phyloP scores from a whole-genome alignment of 2,797 vertebrate species.

The Aphelocoma californica region DNA sequence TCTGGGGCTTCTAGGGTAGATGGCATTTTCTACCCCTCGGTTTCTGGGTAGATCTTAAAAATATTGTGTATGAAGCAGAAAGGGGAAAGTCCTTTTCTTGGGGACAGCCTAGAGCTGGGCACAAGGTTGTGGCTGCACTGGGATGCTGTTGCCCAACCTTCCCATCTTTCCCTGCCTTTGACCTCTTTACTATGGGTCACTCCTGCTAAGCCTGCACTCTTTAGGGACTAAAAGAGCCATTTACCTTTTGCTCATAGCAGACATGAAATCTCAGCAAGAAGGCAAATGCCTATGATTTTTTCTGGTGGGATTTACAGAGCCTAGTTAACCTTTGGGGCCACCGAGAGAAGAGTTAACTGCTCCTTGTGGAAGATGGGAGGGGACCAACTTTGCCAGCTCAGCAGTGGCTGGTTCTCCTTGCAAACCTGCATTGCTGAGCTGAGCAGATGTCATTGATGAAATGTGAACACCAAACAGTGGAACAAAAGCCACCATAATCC shows the following conservation, averaged over 20 bases:
- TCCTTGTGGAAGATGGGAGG: not conserved
- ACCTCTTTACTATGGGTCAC: not conserved
- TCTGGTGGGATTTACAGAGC: not conserved
- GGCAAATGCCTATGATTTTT: not conserved
- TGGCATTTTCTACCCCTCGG: not conserved
- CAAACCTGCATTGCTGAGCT: slow-evolving; percentile 6
- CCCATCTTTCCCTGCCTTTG: not conserved
- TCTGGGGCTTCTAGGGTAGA: not conserved
- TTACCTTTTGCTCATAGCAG: not conserved
- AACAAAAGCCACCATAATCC: not conserved
- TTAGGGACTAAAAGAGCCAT: not conserved
- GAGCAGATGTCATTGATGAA: not conserved
- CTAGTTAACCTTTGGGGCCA: not conserved
- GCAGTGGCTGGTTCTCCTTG: slow-evolving; percentile 18
- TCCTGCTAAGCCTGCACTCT: not conserved
- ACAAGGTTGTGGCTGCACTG: not conserved
- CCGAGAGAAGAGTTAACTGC: not conserved
- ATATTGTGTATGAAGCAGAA: not conserved
- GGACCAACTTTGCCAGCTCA: slow-evolving; percentile 46
- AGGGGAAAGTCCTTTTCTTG: not conserved
- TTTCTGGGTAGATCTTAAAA: not conserved
- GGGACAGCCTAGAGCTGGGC: not conserved
- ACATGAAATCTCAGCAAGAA: not conserved
- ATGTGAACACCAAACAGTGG: not conserved
- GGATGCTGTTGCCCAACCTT: not conserved